Evolutionary conservation across 2,888 invertebrate genomes (phyloP).

Genomic region (Drosophila anceps): DNA sequence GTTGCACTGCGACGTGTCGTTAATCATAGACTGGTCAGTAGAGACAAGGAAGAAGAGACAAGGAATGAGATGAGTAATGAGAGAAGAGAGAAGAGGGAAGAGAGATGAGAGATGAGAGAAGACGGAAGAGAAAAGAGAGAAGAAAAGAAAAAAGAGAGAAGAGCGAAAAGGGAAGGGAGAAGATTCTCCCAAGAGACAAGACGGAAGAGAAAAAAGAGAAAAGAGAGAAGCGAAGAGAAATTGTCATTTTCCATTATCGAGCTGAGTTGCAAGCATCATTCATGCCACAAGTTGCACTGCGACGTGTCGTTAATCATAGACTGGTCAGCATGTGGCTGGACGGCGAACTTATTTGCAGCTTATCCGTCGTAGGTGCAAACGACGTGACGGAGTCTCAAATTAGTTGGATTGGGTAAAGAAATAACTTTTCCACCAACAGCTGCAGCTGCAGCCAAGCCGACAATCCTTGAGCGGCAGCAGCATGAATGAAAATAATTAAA

Average conservation of each 20-base stretch:
- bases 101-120: too few relatives aligned
- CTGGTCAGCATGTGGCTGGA: constrained; percentile 10
- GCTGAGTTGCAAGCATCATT: background rate
- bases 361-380: constrained; percentile 5
- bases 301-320: constrained; percentile 10
- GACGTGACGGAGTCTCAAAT: constrained; percentile 22
- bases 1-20: constrained; percentile 1
- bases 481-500: constrained; percentile 33
- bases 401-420: constrained; percentile 4
- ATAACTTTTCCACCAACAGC: constrained; percentile 29
- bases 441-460: constrained; percentile 33
- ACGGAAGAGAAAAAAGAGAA: too few relatives aligned
- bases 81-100: too few relatives aligned
- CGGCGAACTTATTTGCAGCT: background rate
- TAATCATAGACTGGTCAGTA: too few relatives aligned
- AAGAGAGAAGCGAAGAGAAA: too few relatives aligned
- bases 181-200: too few relatives aligned
- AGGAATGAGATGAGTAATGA: too few relatives aligned
- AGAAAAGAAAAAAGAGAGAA: too few relatives aligned
- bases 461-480: constrained; percentile 1
- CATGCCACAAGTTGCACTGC: background rate
- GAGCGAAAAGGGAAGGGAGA: too few relatives aligned
- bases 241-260: too few relatives aligned
- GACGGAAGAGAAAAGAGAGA: too few relatives aligned
- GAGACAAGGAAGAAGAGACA: too few relatives aligned